Base-by-base conservation (phyloP, 2,888 invertebrate genomes). In the Myopa testacea region DNA sequence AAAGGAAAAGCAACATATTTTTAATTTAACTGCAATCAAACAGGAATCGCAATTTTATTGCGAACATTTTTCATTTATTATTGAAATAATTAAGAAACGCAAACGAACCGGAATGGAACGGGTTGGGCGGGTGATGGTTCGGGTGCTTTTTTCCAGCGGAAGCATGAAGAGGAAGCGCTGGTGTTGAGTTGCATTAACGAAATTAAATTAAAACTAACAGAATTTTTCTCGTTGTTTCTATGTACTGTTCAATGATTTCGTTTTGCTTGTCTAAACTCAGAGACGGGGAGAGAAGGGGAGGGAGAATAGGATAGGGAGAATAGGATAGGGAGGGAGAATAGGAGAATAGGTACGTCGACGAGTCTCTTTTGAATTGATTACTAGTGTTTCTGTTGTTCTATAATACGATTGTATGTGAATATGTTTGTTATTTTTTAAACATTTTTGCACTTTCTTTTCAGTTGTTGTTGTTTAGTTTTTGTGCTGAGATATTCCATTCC, bases 51-150 rank as follows among this genome's bases (percentile, higher is more conserved):
- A 75, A 40, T 38, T 55, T 55, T 3, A 26, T 26, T 26, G 12
- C 12, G 38, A 75, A 67, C 58, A 58, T 67, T 75, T 68, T 58
- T 75, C 75, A 75, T 58, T 75, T 40, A 68, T 75, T 75, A 68
- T 55, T 75, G 68, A 75, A 75, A 75, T 68, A 68, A 58, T 75
- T 37, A 75, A 68, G 26, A 45, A 45, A 45, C 45, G 45, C 55
- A n/a, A 58, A 67, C 26, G 58, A 58, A 4, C n/a, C 38, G 58
- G 26, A 50, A 63, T 12, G 63, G 26, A 55, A 16, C 55, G 50
- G 50, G 50, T 8, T 50, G 50, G 14, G 55, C 55, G 55, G 55
- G 10, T 16, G 10, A 12, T 55, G 55, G 45, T 45, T 26, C 26
- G 45, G 45, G 45, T 45, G 45, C 45, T 45, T 10, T 6, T 6